Conservation (phyloP, 2,888 invertebrate genomes). For the Heliconius hortense region DNA sequence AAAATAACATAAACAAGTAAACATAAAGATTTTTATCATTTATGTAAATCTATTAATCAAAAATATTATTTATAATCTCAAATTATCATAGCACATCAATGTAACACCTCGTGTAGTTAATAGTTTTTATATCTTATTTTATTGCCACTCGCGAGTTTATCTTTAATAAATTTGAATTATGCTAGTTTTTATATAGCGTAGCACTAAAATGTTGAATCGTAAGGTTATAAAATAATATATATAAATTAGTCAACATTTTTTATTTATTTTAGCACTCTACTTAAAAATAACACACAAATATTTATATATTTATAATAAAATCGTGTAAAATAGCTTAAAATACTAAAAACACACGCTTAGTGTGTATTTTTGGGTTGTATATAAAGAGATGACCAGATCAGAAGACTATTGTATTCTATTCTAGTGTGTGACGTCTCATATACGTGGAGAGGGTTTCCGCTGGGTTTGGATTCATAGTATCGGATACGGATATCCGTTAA, state of each 20-base stretch:
- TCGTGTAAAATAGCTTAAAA: too few species aligned
- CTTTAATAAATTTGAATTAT: slow-evolving; percentile 16
- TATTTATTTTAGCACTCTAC: background rate
- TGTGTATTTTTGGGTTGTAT: too few species aligned
- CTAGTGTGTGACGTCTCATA: too few species aligned
- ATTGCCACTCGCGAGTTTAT: slow-evolving; percentile 10
- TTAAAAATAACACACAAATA: background rate
- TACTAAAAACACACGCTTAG: too few species aligned
- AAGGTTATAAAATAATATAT: background rate
- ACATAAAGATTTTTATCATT: slow-evolving; percentile 1
- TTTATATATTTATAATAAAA: too few species aligned
- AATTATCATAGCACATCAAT: slow-evolving; percentile 6
- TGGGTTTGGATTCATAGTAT: too few species aligned
- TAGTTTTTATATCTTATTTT: slow-evolving; percentile 14
- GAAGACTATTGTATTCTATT: too few species aligned
- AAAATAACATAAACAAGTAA: background rate
- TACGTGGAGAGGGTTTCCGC: too few species aligned
- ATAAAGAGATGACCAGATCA: too few species aligned
- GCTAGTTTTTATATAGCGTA: slow-evolving; percentile 7
- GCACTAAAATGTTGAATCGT: background rate
- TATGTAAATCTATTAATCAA: background rate
- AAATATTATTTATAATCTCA: slow-evolving; percentile 8
- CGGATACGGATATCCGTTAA: too few species aligned
- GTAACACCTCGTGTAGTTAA: slow-evolving; percentile 12
- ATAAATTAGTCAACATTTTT: background rate